Evolutionary conservation across 2,113 vertebrate genomes (phyloP), one percentile per base, ranked within the genome.

Genomic region (Phrynosoma blainvillii): DNA sequence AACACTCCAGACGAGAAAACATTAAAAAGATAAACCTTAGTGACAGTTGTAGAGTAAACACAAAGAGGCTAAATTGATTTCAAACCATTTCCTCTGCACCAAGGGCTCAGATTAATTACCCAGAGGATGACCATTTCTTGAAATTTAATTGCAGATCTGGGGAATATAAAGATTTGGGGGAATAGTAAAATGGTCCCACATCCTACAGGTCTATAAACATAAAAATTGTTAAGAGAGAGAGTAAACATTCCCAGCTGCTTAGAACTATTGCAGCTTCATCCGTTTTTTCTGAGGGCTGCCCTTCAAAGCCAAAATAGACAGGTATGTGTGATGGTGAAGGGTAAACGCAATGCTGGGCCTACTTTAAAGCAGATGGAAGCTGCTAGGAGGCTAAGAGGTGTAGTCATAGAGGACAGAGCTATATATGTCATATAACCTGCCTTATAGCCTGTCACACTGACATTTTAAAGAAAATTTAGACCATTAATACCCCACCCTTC

Each of bases 1-100:
- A 93, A 93, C 93, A 87, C 90, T 90, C 84, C 68, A 82, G 79
- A 84, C 87, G 90, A 92, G 88, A 92, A 95, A 95, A 90, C 76
- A 91, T 71, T 42, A 75, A 84, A 86, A 85, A 80, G 71, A 89
- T 73, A 59, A 73, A 79, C 65, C 36, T 47, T 18, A 84, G 71
- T 52, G 87, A 88, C 20, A 62, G 11, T 40, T 86, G 80, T 77
- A 88, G 90, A 40, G 76, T 74, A 84, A 89, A 80, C 77, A 52
- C 54, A 32, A 74, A 65, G 27, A 76, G 40, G 71, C 23, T 65
- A 80, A 74, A 74, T 84, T 74, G 83, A 89, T 93, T 92, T 94
- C 11, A 2, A 73, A 88, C 21, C 11, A 20, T 0, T 86, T 91
- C 88, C 89, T 81, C 88, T n/a, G 70, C 62, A 16, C n/a, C 47